These are phyloP conservation scores for Pangasianodon hypophthalmus DNA, from an alignment of 2,113 vertebrate species.

Conservation along the genomic window DNA sequence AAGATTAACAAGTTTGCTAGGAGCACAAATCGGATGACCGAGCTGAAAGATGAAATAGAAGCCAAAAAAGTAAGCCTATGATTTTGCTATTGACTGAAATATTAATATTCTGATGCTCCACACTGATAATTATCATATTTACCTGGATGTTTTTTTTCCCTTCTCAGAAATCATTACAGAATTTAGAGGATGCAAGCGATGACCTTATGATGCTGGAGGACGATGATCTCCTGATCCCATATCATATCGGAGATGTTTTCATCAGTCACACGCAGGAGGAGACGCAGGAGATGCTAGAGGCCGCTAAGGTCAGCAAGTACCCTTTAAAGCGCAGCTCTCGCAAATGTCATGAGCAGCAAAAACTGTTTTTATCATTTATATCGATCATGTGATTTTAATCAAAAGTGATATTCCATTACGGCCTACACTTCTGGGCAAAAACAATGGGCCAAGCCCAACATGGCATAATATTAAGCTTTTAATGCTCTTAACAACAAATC, in stretches of 20 bases:
- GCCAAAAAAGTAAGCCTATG: conserved; percentile 82
- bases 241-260: conserved; percentile 95
- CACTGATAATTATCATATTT: neutral
- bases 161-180: conserved; percentile 89
- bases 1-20: conserved; percentile 99
- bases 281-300: conserved; percentile 93
- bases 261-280: conserved; percentile 94
- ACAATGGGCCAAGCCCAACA: too few species aligned
- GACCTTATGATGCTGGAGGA: conserved; percentile 92
- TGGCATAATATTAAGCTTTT: too few species aligned
- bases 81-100: neutral
- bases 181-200: conserved; percentile 92
- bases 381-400: neutral
- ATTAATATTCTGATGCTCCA: neutral
- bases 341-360: neutral
- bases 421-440: too few species aligned
- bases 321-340: neutral
- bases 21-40: conserved; percentile 90
- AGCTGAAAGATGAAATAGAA: conserved; percentile 95
- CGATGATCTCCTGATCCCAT: conserved; percentile 84
- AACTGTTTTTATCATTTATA: neutral
- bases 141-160: neutral
- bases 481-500: too few species aligned
- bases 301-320: conserved; percentile 81
- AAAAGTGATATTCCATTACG: neutral